A percentile compares a stretch with the other conserved stretches of the same genome.
Evolutionary conservation across 1,140 invertebrate genomes (phyloP).

Genomic region (Laupala kohalensis): DNA sequence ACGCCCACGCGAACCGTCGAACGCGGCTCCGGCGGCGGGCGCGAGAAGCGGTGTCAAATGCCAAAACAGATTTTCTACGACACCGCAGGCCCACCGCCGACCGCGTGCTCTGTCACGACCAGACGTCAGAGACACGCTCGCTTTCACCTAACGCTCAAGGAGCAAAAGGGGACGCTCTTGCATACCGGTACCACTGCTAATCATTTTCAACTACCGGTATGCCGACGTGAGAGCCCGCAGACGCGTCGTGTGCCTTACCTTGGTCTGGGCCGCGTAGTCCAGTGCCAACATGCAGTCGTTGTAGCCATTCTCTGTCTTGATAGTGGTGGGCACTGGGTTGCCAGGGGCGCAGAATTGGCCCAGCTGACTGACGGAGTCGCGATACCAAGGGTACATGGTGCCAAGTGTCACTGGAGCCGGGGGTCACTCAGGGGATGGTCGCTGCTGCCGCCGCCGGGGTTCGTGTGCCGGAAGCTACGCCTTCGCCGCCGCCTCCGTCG

Average conservation of each 20-base stretch:
- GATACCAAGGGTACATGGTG: slow-evolving; percentile 56
- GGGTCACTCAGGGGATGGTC: not conserved
- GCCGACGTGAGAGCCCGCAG: not conserved
- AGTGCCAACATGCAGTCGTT: slow-evolving; percentile 57
- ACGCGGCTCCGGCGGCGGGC: not conserved
- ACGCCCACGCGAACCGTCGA: not conserved
- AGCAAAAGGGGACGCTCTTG: not conserved
- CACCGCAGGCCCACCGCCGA: not conserved
- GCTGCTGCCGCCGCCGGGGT: not conserved
- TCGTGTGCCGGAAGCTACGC: not conserved
- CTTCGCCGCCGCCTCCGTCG: not conserved
- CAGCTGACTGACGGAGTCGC: slow-evolving; percentile 41
- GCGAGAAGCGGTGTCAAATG: not conserved
- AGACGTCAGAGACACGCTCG: not conserved
- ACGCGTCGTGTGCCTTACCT: slow-evolving; percentile 32
- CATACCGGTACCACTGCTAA: not conserved
- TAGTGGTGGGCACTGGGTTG: slow-evolving; percentile 38
- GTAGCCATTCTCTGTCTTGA: slow-evolving; percentile 56
- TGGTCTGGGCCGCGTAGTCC: slow-evolving; percentile 52
- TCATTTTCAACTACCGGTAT: not conserved
- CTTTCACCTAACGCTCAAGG: not conserved
- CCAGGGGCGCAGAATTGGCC: slow-evolving; percentile 33
- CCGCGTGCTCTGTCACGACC: no score
- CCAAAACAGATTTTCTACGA: not conserved
- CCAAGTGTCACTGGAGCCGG: not conserved